Base-by-base conservation (phyloP, 2,113 vertebrate genomes). In the Archocentrus centrarchus region DNA sequence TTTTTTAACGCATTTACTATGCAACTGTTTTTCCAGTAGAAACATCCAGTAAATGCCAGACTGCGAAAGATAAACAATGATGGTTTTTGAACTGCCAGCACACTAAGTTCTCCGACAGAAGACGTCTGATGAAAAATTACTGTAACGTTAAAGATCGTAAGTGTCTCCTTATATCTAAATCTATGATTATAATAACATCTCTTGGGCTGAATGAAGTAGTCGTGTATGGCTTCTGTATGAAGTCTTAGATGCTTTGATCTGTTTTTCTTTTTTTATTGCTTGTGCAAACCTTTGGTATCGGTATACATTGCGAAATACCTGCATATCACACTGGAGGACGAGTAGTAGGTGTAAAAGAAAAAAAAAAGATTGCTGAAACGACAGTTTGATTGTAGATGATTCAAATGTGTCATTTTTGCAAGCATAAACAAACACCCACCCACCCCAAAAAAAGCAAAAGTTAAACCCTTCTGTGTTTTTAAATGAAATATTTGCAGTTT, bases 91-190 rank as follows among this genome's bases (percentile, higher is more conserved):
- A 57, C 82, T 86, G 81, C 59, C 80, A 70, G 79, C 75, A 44
- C 84, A 90, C 62, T 93, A 61, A 94, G 77, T 80, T 92, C 84
- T 77, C 50, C 75, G 27, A 53, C 47, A 82, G 50, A 87, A 88
- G 85, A 90, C 88, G 63, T 91, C 93, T 92, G 86, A 95, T 96
- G 95, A 95, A 92, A 95, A 89, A 88, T 87, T 84, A 89, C 91
- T 92, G 85, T 88, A 87, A 77, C 92, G 2, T 91, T 85, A 93
- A 87, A 89, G 81, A 89, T 79, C 60, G 94, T 93, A 87, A 92
- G 91, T 79, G 18, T 10, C 41, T 17, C 6, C 22, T 77, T 66
- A 35, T 11, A 22, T 13, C 13, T 8, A 13, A 32, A 41, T n/a
- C 66, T 3, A 44, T 73, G 10, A 32, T 73, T 73, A n/a, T 11